A percentile compares a stretch with the other conserved stretches of the same genome.
Conservation (phyloP, 2,888 invertebrate species). For the Campoplex nolae region DNA sequence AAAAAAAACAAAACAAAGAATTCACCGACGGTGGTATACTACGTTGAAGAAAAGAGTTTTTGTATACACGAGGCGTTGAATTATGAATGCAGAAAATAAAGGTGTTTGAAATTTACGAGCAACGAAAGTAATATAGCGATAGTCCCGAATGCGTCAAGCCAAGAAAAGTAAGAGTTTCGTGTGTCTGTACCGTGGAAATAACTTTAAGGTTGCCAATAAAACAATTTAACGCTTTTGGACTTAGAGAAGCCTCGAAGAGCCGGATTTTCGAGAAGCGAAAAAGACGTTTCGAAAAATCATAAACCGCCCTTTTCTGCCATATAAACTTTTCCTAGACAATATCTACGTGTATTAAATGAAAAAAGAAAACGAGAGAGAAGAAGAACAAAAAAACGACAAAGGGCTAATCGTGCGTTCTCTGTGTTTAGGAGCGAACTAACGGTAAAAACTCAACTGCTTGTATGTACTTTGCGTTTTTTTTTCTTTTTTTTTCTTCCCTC, state of each 20-base stretch:
- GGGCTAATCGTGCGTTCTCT: constrained; percentile 46
- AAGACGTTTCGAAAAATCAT: constrained; percentile 68
- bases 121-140: constrained; percentile 50
- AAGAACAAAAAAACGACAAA: not conserved
- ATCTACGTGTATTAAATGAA: not conserved
- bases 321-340: constrained; percentile 18
- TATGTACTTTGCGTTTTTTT: constrained; percentile 67
- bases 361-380: not conserved
- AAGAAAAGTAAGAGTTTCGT: constrained; percentile 74
- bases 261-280: constrained; percentile 58
- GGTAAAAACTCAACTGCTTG: constrained; percentile 38
- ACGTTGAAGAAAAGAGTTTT: constrained; percentile 27
- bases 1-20: not conserved
- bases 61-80: not conserved
- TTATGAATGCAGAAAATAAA: constrained; percentile 2
- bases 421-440: constrained; percentile 50
- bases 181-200: constrained; percentile 70
- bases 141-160: constrained; percentile 63
- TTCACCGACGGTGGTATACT: not conserved
- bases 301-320: constrained; percentile 53
- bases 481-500: not conserved
- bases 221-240: constrained; percentile 74
- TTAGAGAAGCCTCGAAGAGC: constrained; percentile 43
- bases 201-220: constrained; percentile 74
- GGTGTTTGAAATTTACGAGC: constrained; percentile 57